Evolutionary conservation across 2,113 vertebrate genomes (phyloP), one percentile per base, ranked within the genome.

Genomic region (Oncorhynchus gorbuscha): DNA sequence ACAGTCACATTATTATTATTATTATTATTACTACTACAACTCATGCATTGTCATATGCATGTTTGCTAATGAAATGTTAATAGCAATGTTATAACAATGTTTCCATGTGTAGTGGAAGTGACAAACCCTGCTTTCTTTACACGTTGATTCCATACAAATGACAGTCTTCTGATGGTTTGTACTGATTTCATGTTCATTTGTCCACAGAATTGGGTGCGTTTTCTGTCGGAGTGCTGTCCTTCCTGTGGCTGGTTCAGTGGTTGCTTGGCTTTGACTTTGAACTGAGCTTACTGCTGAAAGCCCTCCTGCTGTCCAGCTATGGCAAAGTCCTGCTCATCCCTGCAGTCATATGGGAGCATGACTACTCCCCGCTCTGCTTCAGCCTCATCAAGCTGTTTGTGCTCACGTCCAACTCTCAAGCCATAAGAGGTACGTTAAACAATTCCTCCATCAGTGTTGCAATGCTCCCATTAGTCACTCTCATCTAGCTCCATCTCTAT

Each of bases 331-430:
- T 99, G 48, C 88, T 99, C 76, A 96, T 99, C 83, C 98, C 97
- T 0, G 95, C 95, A 0, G 96, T 99, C 78, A 99, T 99, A 87
- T 99, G 98, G 98, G 97, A 99, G 70, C 96, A 99, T 0, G 97
- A 99, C 84, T 96, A 98, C 88, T 95, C 97, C 0, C 94, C 94
- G 28, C 91, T 99, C 71, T 98, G 97, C 79, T 94, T 99, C 76
- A 88, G 81, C 0, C 95, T 99, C 90, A 97, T 99, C 83, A 96
- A 95, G 77, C 87, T 97, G 14, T 99, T 99, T 71, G 96, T 99
- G 67, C 94, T 99, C 51, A 96, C 95, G 3, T 99, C 98, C 13
- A 97, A 99, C 85, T 95, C 94, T 0, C 98, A 99, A 90, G 98
- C 97, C 0, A 89, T 98, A 79, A 90, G 95, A 95, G 97, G 97